Evolutionary conservation across 2,113 vertebrate species (phyloP).

Genomic region (Trogon surrucura): DNA sequence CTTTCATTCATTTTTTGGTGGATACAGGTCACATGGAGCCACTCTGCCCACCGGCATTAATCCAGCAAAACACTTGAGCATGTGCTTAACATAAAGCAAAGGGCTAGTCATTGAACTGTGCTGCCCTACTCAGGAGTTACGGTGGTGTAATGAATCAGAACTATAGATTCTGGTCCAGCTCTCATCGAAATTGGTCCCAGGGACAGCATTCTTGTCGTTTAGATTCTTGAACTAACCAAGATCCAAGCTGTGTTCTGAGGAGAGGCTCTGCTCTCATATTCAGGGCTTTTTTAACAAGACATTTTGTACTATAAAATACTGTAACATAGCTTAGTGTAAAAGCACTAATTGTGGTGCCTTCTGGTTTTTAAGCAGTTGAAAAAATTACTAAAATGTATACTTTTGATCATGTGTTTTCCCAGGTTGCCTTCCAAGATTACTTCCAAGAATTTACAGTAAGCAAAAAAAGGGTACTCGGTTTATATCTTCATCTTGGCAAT

Average conservation of each 20-base stretch:
- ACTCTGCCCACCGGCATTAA: not conserved
- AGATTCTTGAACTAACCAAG: not conserved
- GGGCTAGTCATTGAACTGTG: not conserved
- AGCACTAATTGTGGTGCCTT: not conserved
- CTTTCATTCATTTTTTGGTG: not conserved
- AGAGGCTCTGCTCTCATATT: not conserved
- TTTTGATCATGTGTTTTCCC: not conserved
- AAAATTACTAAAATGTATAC: not conserved
- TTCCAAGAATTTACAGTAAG: not conserved
- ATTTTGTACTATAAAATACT: not conserved
- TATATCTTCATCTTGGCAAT: not conserved
- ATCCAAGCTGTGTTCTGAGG: not conserved
- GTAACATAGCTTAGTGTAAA: not conserved
- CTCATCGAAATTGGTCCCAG: not conserved
- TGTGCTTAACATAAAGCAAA: not conserved
- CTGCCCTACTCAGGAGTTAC: not conserved
- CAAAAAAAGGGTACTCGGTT: not conserved
- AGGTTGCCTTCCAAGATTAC: not conserved
- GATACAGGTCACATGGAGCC: not conserved
- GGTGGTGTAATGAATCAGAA: not conserved
- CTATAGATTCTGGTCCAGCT: not conserved
- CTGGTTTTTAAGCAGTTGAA: not conserved
- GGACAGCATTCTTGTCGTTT: fast-evolving
- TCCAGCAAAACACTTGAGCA: not conserved
- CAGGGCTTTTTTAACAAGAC: not conserved